A percentile compares a stretch with the other conserved stretches of the same genome.
Evolutionary conservation across 2,888 invertebrate genomes (phyloP).

Genomic region (Calephelis perditalis): DNA sequence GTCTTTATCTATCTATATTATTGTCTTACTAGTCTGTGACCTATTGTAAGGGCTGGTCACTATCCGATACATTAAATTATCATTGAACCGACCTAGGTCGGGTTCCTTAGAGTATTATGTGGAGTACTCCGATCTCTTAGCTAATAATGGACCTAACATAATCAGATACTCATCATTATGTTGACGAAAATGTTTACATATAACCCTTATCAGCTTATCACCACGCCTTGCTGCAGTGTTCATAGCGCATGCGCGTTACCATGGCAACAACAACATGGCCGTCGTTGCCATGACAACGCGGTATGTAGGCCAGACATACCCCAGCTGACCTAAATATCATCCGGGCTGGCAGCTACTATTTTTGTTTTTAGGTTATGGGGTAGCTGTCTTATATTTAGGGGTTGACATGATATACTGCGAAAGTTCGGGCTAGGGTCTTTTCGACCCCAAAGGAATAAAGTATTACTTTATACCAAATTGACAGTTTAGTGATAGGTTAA

Average conservation of each 20-base stretch:
- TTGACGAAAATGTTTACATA: conserved; percentile 17
- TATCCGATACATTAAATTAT: no score
- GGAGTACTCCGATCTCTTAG: neutral
- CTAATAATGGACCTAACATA: neutral
- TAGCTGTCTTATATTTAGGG: conserved; percentile 15
- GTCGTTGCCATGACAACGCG: conserved; percentile 45
- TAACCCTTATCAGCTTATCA: conserved; percentile 28
- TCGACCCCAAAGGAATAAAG: no score
- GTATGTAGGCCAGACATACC: conserved; percentile 35
- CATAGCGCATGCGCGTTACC: conserved; percentile 48
- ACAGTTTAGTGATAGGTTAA: no score
- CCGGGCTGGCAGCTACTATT: conserved; percentile 17
- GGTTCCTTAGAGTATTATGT: no score
- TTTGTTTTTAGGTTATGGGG: conserved; percentile 19
- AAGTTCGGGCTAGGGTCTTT: conserved; percentile 6
- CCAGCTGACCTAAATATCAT: conserved; percentile 34
- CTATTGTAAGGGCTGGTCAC: no score
- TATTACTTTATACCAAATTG: conserved; percentile 9
- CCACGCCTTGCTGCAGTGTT: conserved; percentile 27
- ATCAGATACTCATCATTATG: neutral
- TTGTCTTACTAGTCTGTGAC: no score
- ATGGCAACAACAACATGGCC: conserved; percentile 52
- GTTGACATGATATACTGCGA: conserved; percentile 10
- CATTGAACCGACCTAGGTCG: no score
- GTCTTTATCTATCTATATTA: no score